phyloP scores from a whole-genome alignment of 2,888 invertebrate species.

The Lycaena phlaeas region DNA sequence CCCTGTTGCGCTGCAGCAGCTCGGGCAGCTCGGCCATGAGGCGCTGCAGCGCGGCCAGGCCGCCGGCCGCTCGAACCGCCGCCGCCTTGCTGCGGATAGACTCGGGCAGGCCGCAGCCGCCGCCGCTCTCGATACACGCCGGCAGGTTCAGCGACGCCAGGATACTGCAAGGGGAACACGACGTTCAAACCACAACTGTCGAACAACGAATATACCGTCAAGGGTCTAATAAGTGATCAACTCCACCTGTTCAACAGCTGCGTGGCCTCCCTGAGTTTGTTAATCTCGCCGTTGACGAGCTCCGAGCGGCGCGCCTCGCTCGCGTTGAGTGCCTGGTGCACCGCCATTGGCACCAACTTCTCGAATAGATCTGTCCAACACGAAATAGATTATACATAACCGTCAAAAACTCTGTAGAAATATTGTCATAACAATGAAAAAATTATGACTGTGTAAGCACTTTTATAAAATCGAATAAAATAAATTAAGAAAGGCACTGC shows the following conservation, averaged over 20 bases:
- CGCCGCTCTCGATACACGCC: constrained; percentile 92
- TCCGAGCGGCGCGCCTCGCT: constrained; percentile 90
- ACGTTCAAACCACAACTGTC: too few relatives aligned
- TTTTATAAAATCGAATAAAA: too few relatives aligned
- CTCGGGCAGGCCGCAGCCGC: constrained; percentile 84
- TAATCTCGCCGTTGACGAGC: constrained; percentile 88
- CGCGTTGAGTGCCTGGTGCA: constrained; percentile 91
- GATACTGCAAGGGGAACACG: constrained; percentile 54
- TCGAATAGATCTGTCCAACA: constrained; percentile 83
- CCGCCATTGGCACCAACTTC: constrained; percentile 89
- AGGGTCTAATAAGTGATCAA: too few relatives aligned
- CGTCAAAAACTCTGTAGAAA: too few relatives aligned
- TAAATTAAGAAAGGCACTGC: too few relatives aligned
- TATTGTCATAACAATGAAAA: not conserved
- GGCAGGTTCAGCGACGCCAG: constrained; percentile 96
- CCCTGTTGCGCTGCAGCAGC: constrained; percentile 86
- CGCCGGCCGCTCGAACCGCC: constrained; percentile 83
- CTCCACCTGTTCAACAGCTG: constrained; percentile 91
- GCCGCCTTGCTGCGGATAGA: constrained; percentile 90
- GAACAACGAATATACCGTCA: too few relatives aligned
- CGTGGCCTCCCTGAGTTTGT: constrained; percentile 90
- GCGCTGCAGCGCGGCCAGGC: constrained; percentile 78
- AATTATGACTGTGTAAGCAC: too few relatives aligned
- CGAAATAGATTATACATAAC: too few relatives aligned
- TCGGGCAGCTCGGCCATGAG: constrained; percentile 92